Evolutionary conservation across 1,140 invertebrate genomes (phyloP), one percentile per base, ranked within the genome.

Genomic region (Octopus sinensis): DNA sequence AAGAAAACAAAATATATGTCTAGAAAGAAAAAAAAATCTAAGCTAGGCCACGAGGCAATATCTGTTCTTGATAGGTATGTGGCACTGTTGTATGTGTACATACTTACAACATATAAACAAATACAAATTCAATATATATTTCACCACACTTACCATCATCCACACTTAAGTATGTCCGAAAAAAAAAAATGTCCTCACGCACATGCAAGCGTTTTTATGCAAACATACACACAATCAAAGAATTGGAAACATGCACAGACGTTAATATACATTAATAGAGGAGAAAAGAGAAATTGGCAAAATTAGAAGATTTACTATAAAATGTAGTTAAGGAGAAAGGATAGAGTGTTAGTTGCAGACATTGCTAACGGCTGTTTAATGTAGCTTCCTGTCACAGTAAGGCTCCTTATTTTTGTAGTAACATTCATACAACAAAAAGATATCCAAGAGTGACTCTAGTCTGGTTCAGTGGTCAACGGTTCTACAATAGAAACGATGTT

Each of bases 1-100:
- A 1, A 62, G 4, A 73, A 62, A 9, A 73, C 5, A n/a, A 23
- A 73, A 13, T 12, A 9, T n/a, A 73, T 6, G 30, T n/a, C 4
- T 17, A 73, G 13, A 12, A 17, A 73, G 13, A 73, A 6, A 73
- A 62, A 12, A 71, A 4, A 73, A 73, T n/a, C 7, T 13, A 73
- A 73, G 30, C 68, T 73, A 13, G 30, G 68, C 68, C 30, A 73
- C 68, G 68, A 73, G 68, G 68, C 68, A 73, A 73, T 73, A 17
- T 73, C 68, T 73, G 68, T 23, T 73, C 5, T 23, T 73, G 68
- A 73, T 73, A 73, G 68, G 68, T 73, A 73, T 73, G 30, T 43
- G 68, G 4, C 68, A 5, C 7, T 9, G 7, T 73, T 17, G 9
- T 73, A 73, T 73, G 13, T 73, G 68, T 17, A 73, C 68, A 73